Base-by-base conservation (phyloP, 35 echinoderm and acorn worm genomes). In the Lytechinus pictus region DNA sequence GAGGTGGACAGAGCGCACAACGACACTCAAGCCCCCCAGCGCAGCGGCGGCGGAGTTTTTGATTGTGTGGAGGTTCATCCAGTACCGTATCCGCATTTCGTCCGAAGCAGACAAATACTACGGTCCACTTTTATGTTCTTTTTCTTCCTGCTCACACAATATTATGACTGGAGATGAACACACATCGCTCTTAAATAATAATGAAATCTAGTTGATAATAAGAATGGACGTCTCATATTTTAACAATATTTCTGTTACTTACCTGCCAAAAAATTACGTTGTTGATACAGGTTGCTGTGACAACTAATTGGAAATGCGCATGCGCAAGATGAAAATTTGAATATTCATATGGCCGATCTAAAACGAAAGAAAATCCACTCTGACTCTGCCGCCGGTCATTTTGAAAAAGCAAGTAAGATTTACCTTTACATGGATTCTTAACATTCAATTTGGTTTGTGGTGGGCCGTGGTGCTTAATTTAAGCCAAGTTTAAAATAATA, bases 271-370 rank as follows among this genome's bases (percentile, higher is more conserved):
- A 79, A 24, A 24, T 79, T 16, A 79, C 66, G 66, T 79, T 79
- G 66, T 79, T 79, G 66, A 79, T 24, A 24, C 66, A 79, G 66
- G 66, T 79, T 79, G 66, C 66, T 79, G 66, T 79, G 66, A 79
- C 66, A 79, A 79, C 66, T 79, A 24, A 79, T 79, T 16, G 19
- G 3, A 24, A 79, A 79, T 79, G 66, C 66, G 66, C 66, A 79
- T 14, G 66, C 66, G 16, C 66, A 79, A n/a, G 4, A 79, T 24
- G 5, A 7, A 71, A 71, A 2, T 16, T 24, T 79, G 66, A 79
- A 79, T 79, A 79, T 79, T 79, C 66, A 79, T 79, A 24, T 16
- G 8, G 66, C 66, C 6, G 11, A 71, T 13, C 10, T 21, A 12
- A 13, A 10, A 21, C 56, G 56, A 58, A 44, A 44, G 33, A 44